phyloP scores from a whole-genome alignment of 2,113 vertebrate species.

The Cervus canadensis region DNA sequence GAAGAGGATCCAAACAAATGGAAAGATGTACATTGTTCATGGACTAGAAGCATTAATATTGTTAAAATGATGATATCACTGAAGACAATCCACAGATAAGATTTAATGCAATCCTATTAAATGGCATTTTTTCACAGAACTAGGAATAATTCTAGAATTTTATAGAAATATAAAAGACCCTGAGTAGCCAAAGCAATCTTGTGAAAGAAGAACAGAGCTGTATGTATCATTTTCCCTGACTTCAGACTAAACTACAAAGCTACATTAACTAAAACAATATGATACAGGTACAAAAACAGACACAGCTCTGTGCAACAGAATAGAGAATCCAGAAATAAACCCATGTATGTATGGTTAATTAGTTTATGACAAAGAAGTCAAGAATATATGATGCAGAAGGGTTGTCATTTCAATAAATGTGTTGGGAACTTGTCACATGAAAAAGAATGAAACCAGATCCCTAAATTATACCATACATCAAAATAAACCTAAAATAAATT shows the following conservation, averaged over 20 bases:
- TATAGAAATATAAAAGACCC: background rate
- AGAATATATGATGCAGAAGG: background rate
- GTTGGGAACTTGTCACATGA: background rate
- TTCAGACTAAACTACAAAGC: background rate
- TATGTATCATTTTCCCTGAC: background rate
- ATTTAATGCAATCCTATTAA: background rate
- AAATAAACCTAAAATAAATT: background rate
- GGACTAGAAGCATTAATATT: background rate
- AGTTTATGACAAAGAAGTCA: background rate
- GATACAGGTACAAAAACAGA: background rate
- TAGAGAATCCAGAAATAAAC: background rate
- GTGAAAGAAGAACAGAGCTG: background rate
- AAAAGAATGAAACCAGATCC: background rate
- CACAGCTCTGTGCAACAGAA: background rate
- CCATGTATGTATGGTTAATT: background rate
- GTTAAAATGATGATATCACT: background rate
- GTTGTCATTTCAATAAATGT: background rate
- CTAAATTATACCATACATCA: background rate
- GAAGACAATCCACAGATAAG: background rate
- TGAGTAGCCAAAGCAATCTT: background rate
- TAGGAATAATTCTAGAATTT: background rate
- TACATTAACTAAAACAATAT: background rate
- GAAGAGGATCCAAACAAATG: background rate
- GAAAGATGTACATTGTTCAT: background rate
- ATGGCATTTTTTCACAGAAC: background rate